Conservation (phyloP, 2,113 vertebrate genomes). For the Cervus canadensis region DNA sequence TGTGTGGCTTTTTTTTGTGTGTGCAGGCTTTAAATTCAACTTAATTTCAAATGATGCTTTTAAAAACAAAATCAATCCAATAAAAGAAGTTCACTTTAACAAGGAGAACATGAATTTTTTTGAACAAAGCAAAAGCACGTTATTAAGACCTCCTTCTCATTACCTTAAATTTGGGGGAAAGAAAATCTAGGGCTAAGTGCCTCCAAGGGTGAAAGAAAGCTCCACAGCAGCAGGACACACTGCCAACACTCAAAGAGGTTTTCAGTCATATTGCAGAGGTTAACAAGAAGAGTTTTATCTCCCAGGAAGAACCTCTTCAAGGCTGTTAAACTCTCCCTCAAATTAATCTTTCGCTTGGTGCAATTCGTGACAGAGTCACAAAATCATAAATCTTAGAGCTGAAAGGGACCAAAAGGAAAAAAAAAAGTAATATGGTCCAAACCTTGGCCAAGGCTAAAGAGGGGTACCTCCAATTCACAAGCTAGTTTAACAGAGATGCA, state of each 20-base stretch:
- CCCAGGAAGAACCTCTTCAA: background rate
- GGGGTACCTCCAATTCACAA: background rate
- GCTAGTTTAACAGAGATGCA: background rate
- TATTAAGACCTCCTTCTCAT: slow-evolving; percentile 48
- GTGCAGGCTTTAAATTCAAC: background rate
- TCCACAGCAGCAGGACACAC: background rate
- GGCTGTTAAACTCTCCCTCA: background rate
- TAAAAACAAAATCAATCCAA: slow-evolving; percentile 3
- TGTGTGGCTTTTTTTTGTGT: background rate
- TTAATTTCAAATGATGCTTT: slow-evolving; percentile 33
- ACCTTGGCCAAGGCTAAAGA: background rate
- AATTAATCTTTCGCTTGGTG: slow-evolving; percentile 16
- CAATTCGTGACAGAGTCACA: background rate
- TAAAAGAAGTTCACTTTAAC: slow-evolving; percentile 21
- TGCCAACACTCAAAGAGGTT: background rate
- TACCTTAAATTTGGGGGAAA: background rate
- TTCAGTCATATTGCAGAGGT: background rate
- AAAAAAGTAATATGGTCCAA: background rate
- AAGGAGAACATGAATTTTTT: slow-evolving; percentile 22
- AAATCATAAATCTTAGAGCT: background rate
- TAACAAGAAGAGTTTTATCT: background rate
- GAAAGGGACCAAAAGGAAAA: background rate
- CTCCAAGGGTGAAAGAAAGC: background rate
- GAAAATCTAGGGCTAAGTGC: background rate
- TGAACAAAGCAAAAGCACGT: slow-evolving; percentile 39